Evolutionary conservation across 37 sponge, comb jelly and placozoan genomes (phyloP).

Genomic region (Spongilla lacustris): DNA sequence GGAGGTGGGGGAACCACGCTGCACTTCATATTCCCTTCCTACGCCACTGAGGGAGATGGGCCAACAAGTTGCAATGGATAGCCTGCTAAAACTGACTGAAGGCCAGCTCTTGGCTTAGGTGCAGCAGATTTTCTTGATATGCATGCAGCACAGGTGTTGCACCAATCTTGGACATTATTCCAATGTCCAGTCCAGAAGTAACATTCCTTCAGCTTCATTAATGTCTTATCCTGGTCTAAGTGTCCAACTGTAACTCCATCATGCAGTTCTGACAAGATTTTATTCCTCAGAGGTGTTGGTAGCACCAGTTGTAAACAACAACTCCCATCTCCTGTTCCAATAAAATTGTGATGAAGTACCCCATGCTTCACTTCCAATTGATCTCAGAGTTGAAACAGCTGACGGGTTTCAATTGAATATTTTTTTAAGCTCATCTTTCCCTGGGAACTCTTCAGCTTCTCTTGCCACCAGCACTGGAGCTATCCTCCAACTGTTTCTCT

Average conservation of each 20-base stretch:
- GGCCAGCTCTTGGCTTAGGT: constrained; percentile 16
- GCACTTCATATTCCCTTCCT: too few relatives aligned
- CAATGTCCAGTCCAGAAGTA: constrained; percentile 14
- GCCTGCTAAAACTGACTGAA: not conserved
- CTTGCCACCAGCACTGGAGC: too few relatives aligned
- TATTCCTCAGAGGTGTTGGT: not conserved
- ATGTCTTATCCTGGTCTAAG: constrained; percentile 11
- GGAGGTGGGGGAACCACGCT: too few relatives aligned
- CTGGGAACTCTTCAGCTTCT: too few relatives aligned
- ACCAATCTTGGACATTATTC: constrained; percentile 3
- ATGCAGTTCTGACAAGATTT: not conserved
- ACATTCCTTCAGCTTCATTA: constrained; percentile 14
- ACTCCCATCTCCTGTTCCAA: not conserved
- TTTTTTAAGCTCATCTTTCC: too few relatives aligned
- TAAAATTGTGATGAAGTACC: not conserved
- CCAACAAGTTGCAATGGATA: constrained; percentile 29
- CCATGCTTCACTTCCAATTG: not conserved
- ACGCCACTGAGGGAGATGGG: constrained; percentile 23
- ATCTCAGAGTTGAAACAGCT: constrained; percentile 4
- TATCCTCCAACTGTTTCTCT: too few relatives aligned
- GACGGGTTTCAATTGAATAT: not conserved
- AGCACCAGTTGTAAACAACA: not conserved
- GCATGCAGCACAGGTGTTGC: constrained; percentile 12
- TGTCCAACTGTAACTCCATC: not conserved
- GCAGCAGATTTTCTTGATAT: constrained; percentile 3